Conservation (phyloP, 2,113 vertebrate species). For the Hydrochoerus hydrochaeris region DNA sequence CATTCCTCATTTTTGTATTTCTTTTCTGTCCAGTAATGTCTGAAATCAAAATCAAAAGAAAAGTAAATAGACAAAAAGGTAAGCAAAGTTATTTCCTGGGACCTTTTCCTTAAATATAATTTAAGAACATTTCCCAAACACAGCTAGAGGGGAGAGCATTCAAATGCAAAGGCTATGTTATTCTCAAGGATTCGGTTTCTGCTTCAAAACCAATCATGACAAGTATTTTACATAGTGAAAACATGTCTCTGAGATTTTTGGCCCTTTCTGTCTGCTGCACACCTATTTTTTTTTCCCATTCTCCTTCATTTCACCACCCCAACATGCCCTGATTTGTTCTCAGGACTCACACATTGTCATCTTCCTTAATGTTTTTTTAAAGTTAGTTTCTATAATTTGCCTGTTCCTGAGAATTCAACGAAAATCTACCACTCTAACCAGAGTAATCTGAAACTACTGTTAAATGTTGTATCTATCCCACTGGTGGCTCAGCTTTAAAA, state of each 20-base stretch:
- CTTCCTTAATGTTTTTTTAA: background rate
- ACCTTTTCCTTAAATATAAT: background rate
- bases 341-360: background rate
- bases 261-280: background rate
- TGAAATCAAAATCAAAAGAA: background rate
- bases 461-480: background rate
- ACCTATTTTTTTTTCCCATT: background rate
- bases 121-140: background rate
- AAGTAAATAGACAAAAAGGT: background rate
- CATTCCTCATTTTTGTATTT: background rate
- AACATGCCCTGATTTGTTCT: background rate
- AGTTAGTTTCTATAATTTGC: background rate
- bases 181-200: background rate
- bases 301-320: rapidly evolving
- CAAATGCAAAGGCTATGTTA: background rate
- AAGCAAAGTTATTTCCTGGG: background rate
- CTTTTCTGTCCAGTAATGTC: background rate
- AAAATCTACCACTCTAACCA: background rate
- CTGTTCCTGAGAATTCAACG: background rate
- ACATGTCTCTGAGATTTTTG: background rate
- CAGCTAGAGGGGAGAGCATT: background rate
- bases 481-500: background rate
- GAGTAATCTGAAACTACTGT: background rate
- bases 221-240: background rate
- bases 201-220: background rate